phyloP scores from a whole-genome alignment of 1,140 invertebrate species.

The Manduca sexta region DNA sequence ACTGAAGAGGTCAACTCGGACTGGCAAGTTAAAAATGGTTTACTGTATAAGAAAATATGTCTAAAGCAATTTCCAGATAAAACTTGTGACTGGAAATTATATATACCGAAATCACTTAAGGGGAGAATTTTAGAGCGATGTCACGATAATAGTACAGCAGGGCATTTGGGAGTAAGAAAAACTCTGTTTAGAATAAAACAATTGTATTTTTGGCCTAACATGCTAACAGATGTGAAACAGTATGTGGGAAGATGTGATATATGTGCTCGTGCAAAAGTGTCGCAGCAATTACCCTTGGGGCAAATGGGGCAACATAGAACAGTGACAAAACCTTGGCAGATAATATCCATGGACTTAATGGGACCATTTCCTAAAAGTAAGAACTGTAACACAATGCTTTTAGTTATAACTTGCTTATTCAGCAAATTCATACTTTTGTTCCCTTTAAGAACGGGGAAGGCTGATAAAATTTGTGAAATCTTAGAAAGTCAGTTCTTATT shows the following conservation, averaged over 20 bases:
- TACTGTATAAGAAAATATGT: background rate
- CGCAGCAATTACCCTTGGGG: conserved; percentile 11
- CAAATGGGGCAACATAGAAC: conserved; percentile 21
- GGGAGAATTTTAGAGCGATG: conserved; percentile 1
- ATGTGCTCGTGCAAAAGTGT: no score
- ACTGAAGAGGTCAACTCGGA: no score
- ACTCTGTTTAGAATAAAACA: conserved; percentile 7
- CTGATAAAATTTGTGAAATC: no score
- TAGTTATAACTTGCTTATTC: conserved; percentile 22
- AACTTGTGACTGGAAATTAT: conserved; percentile 9
- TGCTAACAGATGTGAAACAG: conserved; percentile 9
- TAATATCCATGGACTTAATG: conserved; percentile 21
- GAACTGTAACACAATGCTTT: conserved; percentile 19
- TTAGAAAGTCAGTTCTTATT: no score
- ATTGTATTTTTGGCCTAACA: conserved; percentile 9
- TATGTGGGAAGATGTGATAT: conserved; percentile 10
- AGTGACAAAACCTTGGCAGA: conserved; percentile 18
- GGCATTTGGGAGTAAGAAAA: conserved; percentile 12
- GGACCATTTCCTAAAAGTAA: conserved; percentile 25
- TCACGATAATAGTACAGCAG: conserved; percentile 9
- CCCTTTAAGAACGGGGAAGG: conserved; percentile 16
- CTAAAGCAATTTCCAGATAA: conserved; percentile 2
- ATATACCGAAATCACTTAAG: conserved; percentile 4
- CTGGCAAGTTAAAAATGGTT: no score
- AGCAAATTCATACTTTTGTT: conserved; percentile 27